Evolutionary conservation across 2,888 invertebrate genomes (phyloP).

Genomic region (Carterocephalus palaemon): DNA sequence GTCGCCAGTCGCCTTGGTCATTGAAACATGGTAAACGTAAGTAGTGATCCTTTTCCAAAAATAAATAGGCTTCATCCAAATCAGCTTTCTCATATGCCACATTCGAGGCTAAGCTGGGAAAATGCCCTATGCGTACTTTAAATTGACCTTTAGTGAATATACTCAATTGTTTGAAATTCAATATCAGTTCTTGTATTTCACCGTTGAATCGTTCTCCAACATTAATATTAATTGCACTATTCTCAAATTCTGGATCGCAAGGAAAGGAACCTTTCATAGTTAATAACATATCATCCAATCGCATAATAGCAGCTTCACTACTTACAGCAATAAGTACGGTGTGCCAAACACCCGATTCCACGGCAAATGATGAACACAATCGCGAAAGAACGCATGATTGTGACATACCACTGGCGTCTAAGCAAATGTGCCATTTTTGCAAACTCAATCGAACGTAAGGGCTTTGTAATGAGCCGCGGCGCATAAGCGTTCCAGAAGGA

Average conservation of each 20-base stretch:
- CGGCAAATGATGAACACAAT: slow-evolving; percentile 48
- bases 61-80: slow-evolving; percentile 58
- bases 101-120: slow-evolving; percentile 53
- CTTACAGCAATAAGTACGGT: slow-evolving; percentile 59
- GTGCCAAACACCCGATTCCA: slow-evolving; percentile 68
- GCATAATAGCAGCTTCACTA: slow-evolving; percentile 53
- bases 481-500: slow-evolving; percentile 64
- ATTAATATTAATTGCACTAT: slow-evolving; percentile 55
- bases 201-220: slow-evolving; percentile 69
- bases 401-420: slow-evolving; percentile 56
- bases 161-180: slow-evolving; percentile 66
- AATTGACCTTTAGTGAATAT: slow-evolving; percentile 42
- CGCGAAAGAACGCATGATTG: slow-evolving; percentile 53
- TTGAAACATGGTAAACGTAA: slow-evolving; percentile 61
- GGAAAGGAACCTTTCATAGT: slow-evolving; percentile 49
- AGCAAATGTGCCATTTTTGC: slow-evolving; percentile 66
- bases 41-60: slow-evolving; percentile 53
- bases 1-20: slow-evolving; percentile 54
- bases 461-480: slow-evolving; percentile 50
- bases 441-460: slow-evolving; percentile 55
- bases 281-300: slow-evolving; percentile 57
- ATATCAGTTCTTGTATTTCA: slow-evolving; percentile 63
- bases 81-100: slow-evolving; percentile 61
- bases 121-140: slow-evolving; percentile 35
- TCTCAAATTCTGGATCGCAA: slow-evolving; percentile 60